These are phyloP conservation scores for Acromyrmex charruanus DNA, from an alignment of 1,140 invertebrate genomes.

Conservation along the genomic window DNA sequence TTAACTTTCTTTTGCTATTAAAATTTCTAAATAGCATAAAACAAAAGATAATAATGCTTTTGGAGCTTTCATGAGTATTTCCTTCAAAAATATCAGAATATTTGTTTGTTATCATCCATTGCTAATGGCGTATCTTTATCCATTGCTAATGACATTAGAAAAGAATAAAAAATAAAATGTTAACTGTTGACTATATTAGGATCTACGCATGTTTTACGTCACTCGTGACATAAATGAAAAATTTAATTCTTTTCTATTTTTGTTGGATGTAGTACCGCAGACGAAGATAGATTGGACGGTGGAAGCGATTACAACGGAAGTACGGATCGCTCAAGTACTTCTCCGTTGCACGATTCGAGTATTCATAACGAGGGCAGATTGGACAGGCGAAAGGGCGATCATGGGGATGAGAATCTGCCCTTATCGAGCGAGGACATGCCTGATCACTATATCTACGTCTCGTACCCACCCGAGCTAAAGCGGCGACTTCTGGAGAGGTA, in stretches of 20 bases:
- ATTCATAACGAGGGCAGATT: constrained; percentile 83
- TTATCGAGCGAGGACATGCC: constrained; percentile 80
- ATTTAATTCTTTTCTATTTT: neutral
- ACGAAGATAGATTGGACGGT: constrained; percentile 82
- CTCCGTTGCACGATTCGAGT: constrained; percentile 84
- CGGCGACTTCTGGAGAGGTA: constrained; percentile 93
- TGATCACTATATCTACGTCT: constrained; percentile 94
- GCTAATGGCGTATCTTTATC: too few species aligned
- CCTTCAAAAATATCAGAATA: too few species aligned
- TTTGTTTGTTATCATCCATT: too few species aligned
- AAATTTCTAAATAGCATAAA: neutral
- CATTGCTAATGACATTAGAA: neutral
- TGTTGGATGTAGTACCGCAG: constrained; percentile 76
- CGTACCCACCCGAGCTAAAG: constrained; percentile 94
- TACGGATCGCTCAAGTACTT: constrained; percentile 75
- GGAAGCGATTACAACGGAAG: constrained; percentile 81
- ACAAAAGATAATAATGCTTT: neutral
- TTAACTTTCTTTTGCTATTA: neutral
- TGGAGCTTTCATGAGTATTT: too few species aligned
- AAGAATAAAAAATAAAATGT: neutral
- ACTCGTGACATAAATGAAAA: neutral
- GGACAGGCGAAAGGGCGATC: constrained; percentile 86
- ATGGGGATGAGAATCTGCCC: constrained; percentile 82
- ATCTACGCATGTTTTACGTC: neutral
- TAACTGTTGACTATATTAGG: neutral